Base-by-base conservation (phyloP, 2,113 vertebrate species). In the Zapornia atra region DNA sequence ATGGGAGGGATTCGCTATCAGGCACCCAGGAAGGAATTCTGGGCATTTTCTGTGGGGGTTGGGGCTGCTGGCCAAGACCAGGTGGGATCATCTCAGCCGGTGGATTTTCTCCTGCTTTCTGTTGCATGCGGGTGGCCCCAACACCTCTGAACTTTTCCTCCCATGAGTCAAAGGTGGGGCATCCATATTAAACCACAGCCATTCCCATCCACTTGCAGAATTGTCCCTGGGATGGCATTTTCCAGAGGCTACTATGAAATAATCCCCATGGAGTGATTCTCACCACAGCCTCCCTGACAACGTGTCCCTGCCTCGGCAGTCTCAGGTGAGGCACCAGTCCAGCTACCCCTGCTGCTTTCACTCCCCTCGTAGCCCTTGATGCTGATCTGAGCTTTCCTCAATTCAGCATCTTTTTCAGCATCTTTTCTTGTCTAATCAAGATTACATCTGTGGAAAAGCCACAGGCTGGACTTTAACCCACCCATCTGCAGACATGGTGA, bases 251-350 rank as follows among this genome's bases (percentile, higher is more conserved):
- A n/a, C 33, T 86, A 69, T 86, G 63, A 81, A 64, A 51, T 9
- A 18, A 60, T 73, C 22, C 7, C 36, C 9, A 12, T 3, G 13
- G 64, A 1, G 2, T 53, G 40, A 19, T 57, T 82, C 50, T 38
- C 31, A 71, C 60, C 46, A 31, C 68, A 63, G 56, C 63, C 42
- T 88, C n/a, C 28, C 40, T 59, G 44, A 88, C 60, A 71, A 36
- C 59, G 28, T 1, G 1, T 56, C 38, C 48, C 59, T 61, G 48
- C 48, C 57, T 79, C 2, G 2, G 38, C 0, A 1, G 26, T 69
- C 29, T 59, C 68, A 20, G 31, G 34, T 11, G 13, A 59, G 56
- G 12, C 0, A 0, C 42, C 44, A 38, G 51, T 40, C 76, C 57
- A 36, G 33, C 46, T 53, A 16, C 2, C 11, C 24, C 14, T 84